These are phyloP conservation scores for Forbesichthys papilliferus DNA, from an alignment of 2,113 vertebrate species.

Conservation along the genomic window DNA sequence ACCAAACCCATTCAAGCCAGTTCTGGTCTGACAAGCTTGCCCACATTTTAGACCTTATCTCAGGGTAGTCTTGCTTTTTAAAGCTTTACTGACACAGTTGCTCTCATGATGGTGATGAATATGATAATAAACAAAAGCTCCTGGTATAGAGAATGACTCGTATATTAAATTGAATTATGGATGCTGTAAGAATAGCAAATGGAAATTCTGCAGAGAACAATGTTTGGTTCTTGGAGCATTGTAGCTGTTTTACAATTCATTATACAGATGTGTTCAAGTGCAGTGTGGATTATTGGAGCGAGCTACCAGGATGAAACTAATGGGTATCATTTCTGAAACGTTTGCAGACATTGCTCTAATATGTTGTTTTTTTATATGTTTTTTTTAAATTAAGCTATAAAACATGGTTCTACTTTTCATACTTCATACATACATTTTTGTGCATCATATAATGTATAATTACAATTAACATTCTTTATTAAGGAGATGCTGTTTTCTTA, in stretches of 20 bases:
- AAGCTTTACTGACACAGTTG: slow-evolving; percentile 77
- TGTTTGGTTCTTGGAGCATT: slow-evolving; percentile 32
- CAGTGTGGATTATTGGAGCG: slow-evolving; percentile 27
- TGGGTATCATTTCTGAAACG: slow-evolving; percentile 58
- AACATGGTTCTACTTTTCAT: slow-evolving; percentile 60
- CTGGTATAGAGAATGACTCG: slow-evolving; percentile 53
- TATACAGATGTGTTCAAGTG: slow-evolving; percentile 56
- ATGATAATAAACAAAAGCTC: slow-evolving; percentile 48
- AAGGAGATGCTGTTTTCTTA: slow-evolving; percentile 51
- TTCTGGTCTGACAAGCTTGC: slow-evolving; percentile 76
- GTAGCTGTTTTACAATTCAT: slow-evolving; percentile 64
- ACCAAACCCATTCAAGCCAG: slow-evolving; percentile 77
- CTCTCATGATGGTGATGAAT: slow-evolving; percentile 64
- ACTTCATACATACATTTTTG: slow-evolving; percentile 55
- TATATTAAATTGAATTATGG: slow-evolving; percentile 46
- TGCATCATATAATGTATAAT: slow-evolving; percentile 69
- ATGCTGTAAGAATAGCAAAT: slow-evolving; percentile 35
- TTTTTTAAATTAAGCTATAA: slow-evolving; percentile 50
- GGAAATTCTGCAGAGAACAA: slow-evolving; percentile 37
- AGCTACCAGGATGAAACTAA: slow-evolving; percentile 46
- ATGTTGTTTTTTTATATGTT: neutral
- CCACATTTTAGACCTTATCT: slow-evolving; percentile 81
- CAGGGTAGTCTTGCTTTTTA: slow-evolving; percentile 82
- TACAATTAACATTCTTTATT: slow-evolving; percentile 63
- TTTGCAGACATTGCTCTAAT: slow-evolving; percentile 53